Evolutionary conservation across 2,113 vertebrate species (phyloP).

Genomic region (Tenrec ecaudatus): DNA sequence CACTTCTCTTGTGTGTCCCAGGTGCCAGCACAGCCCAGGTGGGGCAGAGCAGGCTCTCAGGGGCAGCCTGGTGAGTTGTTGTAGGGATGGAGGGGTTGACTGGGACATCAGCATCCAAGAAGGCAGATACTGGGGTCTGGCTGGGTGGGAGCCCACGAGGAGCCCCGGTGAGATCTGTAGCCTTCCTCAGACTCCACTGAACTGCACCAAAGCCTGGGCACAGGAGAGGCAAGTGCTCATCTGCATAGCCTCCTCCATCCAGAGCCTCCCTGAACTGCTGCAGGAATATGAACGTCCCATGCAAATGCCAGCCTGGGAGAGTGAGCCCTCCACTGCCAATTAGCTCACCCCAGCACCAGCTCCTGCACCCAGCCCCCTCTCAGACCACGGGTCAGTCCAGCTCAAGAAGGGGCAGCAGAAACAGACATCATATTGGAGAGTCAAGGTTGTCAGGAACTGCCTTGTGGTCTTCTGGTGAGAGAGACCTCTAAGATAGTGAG

Average conservation of each 20-base stretch:
- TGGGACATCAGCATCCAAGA: background rate
- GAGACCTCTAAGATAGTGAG: too few relatives aligned
- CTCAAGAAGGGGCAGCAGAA: conserved; percentile 21
- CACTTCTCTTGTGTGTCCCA: background rate
- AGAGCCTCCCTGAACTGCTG: conserved; percentile 53
- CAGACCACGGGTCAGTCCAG: conserved; percentile 9
- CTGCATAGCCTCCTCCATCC: conserved; percentile 47
- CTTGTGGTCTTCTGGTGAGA: background rate
- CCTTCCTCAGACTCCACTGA: background rate
- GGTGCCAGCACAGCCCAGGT: background rate
- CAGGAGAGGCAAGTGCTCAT: background rate
- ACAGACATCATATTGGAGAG: conserved; percentile 61
- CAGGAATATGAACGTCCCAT: conserved; percentile 57
- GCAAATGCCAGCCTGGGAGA: conserved; percentile 70
- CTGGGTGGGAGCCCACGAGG: background rate
- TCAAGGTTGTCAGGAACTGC: conserved; percentile 47
- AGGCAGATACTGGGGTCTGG: background rate
- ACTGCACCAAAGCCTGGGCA: background rate
- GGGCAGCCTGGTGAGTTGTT: background rate
- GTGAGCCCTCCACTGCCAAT: conserved; percentile 64
- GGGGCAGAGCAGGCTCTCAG: background rate
- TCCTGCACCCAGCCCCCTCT: background rate
- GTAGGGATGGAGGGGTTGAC: background rate
- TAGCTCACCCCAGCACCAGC: conserved; percentile 59
- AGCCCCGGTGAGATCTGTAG: fast-evolving